phyloP scores from a whole-genome alignment of 2,113 vertebrate genomes.

The Pseudorhombus dupliciocellatus region DNA sequence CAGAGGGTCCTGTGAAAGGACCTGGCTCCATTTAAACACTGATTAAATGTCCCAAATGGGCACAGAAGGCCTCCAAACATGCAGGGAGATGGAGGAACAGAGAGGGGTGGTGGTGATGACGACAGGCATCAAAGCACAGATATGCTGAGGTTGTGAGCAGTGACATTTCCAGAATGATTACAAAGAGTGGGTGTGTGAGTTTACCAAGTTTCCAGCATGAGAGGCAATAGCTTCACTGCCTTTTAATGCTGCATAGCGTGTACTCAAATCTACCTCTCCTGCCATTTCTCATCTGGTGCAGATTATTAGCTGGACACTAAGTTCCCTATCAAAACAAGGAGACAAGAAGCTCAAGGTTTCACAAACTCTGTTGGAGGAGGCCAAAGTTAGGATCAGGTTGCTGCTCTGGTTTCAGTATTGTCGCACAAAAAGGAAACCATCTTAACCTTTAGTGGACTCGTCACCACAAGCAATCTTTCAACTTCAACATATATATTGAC shows the following conservation, averaged over 20 bases:
- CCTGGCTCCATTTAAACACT: conserved; percentile 50
- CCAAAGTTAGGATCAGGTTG: conserved; percentile 13
- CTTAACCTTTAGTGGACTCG: neutral
- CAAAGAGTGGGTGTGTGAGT: neutral
- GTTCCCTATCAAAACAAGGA: conserved; percentile 15
- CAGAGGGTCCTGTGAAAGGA: conserved; percentile 55
- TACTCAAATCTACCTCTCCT: conserved; percentile 21
- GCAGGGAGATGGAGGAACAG: conserved; percentile 22
- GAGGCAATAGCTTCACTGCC: conserved; percentile 4
- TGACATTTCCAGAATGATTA: conserved; percentile 33
- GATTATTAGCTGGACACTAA: conserved; percentile 53
- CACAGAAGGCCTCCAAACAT: conserved; percentile 49
- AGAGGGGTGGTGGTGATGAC: conserved; percentile 4
- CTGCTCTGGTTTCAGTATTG: conserved; percentile 3
- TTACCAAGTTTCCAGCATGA: conserved; percentile 36
- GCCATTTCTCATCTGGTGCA: conserved; percentile 61
- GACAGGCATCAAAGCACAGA: conserved; percentile 15
- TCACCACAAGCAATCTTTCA: conserved; percentile 1
- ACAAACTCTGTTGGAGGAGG: conserved; percentile 11
- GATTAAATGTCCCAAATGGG: conserved; percentile 53
- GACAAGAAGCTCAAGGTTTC: conserved; percentile 9
- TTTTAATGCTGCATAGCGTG: conserved; percentile 16
- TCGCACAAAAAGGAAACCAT: conserved; percentile 9
- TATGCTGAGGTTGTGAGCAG: conserved; percentile 2
- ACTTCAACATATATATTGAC: neutral